These are phyloP conservation scores for Brachyistius frenatus DNA, from an alignment of 2,113 vertebrate genomes.

Conservation along the genomic window DNA sequence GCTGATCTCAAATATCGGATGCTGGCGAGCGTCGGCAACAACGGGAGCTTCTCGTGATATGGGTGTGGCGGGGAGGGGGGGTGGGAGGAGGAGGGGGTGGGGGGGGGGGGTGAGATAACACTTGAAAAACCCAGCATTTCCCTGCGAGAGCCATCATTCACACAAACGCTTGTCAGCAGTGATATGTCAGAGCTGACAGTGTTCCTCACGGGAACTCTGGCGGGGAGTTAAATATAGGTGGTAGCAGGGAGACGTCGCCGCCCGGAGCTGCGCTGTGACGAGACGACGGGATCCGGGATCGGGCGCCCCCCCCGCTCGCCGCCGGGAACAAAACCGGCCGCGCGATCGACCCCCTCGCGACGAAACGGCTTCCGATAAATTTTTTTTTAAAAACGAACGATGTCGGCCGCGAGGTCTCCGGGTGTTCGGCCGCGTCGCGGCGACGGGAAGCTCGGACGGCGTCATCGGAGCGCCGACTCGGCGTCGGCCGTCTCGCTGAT, in stretches of 20 bases:
- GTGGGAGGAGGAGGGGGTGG: background rate
- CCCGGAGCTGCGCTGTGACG: background rate
- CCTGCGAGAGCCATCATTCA: conserved; percentile 31
- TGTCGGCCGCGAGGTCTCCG: too few species aligned
- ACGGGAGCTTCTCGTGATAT: conserved; percentile 5
- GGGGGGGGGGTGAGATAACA: background rate
- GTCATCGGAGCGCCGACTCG: too few species aligned
- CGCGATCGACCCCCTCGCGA: too few species aligned
- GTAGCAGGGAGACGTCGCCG: background rate
- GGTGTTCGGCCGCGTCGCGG: too few species aligned
- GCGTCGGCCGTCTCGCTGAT: conserved; percentile 45
- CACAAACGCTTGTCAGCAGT: conserved; percentile 23
- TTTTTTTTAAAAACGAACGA: too few species aligned
- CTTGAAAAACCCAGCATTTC: conserved; percentile 9
- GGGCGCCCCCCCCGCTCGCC: background rate
- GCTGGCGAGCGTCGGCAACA: background rate
- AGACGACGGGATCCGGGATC: conserved; percentile 5
- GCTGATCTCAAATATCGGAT: background rate
- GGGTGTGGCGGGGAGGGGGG: background rate
- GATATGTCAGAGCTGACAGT: conserved; percentile 38
- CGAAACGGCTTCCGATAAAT: too few species aligned
- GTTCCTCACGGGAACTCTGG: conserved; percentile 24
- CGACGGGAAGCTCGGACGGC: too few species aligned
- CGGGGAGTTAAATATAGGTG: conserved; percentile 29
- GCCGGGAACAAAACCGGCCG: too few species aligned